Conservation (phyloP, 2,888 invertebrate genomes). For the Acanthosepion esculentum region DNA sequence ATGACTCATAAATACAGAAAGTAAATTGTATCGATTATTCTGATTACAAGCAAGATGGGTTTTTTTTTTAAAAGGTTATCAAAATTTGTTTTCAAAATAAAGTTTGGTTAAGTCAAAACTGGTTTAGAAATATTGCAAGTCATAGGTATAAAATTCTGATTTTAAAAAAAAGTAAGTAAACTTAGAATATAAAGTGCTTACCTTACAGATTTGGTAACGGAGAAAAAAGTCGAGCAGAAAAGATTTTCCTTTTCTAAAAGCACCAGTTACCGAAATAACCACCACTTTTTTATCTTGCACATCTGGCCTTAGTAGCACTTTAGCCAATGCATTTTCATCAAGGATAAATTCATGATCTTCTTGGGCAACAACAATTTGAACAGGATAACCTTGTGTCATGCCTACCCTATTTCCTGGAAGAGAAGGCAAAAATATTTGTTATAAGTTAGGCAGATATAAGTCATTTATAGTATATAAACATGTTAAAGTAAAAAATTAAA, state of each 20-base stretch:
- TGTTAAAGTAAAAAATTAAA: no score
- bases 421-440: neutral
- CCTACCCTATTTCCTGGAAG: slow-evolving; percentile 1
- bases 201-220: slow-evolving; percentile 90
- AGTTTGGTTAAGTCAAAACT: no score
- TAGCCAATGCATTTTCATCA: slow-evolving; percentile 79
- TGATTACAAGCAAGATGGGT: no score
- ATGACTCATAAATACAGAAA: no score
- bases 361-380: slow-evolving; percentile 88
- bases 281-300: slow-evolving; percentile 82
- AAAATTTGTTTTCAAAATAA: no score
- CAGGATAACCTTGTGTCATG: slow-evolving; percentile 76
- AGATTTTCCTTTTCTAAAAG: slow-evolving; percentile 98
- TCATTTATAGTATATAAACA: no score
- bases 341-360: slow-evolving; percentile 91
- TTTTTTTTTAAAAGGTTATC: no score
- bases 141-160: no score
- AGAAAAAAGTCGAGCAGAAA: slow-evolving; percentile 97
- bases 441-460: no score
- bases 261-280: slow-evolving; percentile 96
- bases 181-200: slow-evolving; percentile 55
- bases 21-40: no score
- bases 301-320: slow-evolving; percentile 70
- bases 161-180: no score
- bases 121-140: no score